Evolutionary conservation across 2,113 vertebrate genomes (phyloP).

Genomic region (Cyanoderma ruficeps): DNA sequence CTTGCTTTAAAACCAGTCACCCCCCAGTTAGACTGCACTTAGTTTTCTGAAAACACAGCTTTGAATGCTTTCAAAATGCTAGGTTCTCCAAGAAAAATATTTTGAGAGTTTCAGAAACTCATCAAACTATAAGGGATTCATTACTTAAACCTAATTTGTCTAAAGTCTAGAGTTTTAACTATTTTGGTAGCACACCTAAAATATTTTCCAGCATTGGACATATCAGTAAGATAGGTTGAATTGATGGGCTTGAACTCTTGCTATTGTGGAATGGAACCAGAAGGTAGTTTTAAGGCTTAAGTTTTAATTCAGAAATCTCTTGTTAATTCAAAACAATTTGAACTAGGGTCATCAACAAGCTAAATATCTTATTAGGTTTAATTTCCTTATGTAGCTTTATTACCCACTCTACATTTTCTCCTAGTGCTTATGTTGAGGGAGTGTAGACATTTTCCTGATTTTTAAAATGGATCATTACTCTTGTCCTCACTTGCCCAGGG

Average conservation of each 20-base stretch:
- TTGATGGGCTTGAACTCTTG: not conserved
- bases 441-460: not conserved
- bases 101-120: not conserved
- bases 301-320: not conserved
- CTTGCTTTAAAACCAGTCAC: conserved; percentile 3
- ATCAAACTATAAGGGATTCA: not conserved
- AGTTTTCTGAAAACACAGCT: not conserved
- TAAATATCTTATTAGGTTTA: not conserved
- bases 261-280: not conserved
- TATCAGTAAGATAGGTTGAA: not conserved
- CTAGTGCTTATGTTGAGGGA: not conserved
- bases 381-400: not conserved
- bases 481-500: not conserved
- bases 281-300: not conserved
- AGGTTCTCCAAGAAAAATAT: not conserved
- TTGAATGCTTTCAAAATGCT: conserved; percentile 29
- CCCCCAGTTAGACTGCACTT: not conserved
- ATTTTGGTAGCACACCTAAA: not conserved
- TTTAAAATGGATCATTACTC: not conserved
- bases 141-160: not conserved
- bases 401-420: not conserved
- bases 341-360: not conserved
- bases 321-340: not conserved
- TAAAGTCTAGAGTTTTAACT: not conserved
- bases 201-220: not conserved